These are phyloP conservation scores for Sylvicola fuscatus DNA, from an alignment of 2,888 invertebrate species.

Conservation along the genomic window DNA sequence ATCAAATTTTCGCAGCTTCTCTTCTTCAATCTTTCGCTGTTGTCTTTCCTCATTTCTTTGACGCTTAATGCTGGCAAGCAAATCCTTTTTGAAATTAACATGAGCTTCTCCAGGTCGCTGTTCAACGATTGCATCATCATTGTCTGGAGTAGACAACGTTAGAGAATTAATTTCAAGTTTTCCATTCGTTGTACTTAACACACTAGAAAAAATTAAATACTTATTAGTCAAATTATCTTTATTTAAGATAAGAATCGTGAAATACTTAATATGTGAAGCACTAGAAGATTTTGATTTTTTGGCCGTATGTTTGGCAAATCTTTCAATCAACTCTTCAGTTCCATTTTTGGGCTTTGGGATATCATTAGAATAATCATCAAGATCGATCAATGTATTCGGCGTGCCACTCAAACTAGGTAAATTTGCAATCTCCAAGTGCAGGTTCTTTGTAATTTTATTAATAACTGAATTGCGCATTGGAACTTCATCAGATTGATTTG, in stretches of 20 bases:
- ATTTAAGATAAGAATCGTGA: background rate
- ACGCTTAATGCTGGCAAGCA: conserved; percentile 27
- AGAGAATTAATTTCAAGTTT: conserved; percentile 25
- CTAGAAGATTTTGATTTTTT: conserved; percentile 25
- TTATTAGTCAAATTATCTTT: background rate
- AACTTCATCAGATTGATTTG: too few relatives aligned
- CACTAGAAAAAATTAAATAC: conserved; percentile 1
- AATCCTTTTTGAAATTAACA: conserved; percentile 43
- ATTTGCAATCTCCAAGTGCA: background rate
- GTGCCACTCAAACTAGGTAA: conserved; percentile 31
- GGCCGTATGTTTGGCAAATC: conserved; percentile 46
- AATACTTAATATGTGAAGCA: too few relatives aligned
- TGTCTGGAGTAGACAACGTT: conserved; percentile 16
- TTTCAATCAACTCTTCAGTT: conserved; percentile 43
- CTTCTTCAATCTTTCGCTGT: conserved; percentile 38
- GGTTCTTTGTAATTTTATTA: background rate
- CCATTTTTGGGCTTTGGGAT: conserved; percentile 29
- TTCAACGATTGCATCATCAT: conserved; percentile 16
- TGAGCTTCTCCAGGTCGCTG: conserved; percentile 50
- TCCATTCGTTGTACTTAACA: conserved; percentile 20
- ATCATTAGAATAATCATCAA: conserved; percentile 31
- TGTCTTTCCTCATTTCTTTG: conserved; percentile 41
- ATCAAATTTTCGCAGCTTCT: conserved; percentile 9
- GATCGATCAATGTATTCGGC: conserved; percentile 35
- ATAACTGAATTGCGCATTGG: too few relatives aligned